Evolutionary conservation across 2,113 vertebrate species (phyloP), one percentile per base, ranked within the genome.

Genomic region (Nycticryphes semicollaris): DNA sequence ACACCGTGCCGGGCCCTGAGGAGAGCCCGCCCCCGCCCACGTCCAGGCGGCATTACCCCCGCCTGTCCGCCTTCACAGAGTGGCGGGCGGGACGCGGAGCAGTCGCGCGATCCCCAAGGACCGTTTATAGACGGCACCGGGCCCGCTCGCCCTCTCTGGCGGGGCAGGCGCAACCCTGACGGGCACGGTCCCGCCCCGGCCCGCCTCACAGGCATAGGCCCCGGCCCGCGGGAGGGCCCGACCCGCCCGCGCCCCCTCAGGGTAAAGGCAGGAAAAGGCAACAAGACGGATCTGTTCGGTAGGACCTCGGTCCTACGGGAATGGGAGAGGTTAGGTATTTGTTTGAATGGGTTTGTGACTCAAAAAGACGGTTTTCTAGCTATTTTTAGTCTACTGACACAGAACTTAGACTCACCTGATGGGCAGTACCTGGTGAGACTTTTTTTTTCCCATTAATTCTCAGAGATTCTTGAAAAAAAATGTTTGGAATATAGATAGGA

Each of bases 341-440:
- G 4, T 19, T 62, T 33, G 14, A 78, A 37, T 18, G 6, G 33
- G 9, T 24, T 35, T 62, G 10, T 5, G 6, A n/a, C 27, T 37
- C 8, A 62, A 30, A 86, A 23, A 21, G 9, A n/a, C 13, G 1
- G 3, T 22, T 75, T 63, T 41, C 12, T 45, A 57, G 14, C 16
- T n/a, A 24, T 10, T 59, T 31, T 17, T 17, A 41, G 43, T 51
- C 25, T 33, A 33, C 45, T 3, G 10, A 53, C 24, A 16, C 1
- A 64, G n/a, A 68, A 47, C 73, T 45, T 22, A 9, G 39, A 25
- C 77, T 54, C 68, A 57, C 13, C 23, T 47, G 23, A 28, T 4
- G 1, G 3, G 17, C 24, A 53, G 28, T 15, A 30, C 6, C 24
- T 12, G 4, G 2, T 12, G 12, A 43, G 20, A 35, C 10, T 23